Evolutionary conservation across 2,888 invertebrate genomes (phyloP).

Genomic region (Siphonodentalium dalli): DNA sequence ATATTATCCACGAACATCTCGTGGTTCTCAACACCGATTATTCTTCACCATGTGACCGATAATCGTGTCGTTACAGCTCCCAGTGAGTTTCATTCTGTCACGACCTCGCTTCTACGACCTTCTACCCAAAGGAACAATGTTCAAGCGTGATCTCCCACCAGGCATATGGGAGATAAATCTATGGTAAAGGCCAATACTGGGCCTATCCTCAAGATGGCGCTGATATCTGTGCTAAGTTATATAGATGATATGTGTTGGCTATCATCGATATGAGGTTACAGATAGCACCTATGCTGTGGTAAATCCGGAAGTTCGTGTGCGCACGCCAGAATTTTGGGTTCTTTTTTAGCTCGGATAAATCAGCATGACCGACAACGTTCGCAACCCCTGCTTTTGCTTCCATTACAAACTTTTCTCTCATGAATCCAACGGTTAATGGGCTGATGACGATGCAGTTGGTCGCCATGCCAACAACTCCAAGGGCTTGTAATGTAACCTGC

Average conservation of each 20-base stretch:
- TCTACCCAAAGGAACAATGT: too few relatives aligned
- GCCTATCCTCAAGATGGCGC: too few relatives aligned
- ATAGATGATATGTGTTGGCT: conserved; percentile 27
- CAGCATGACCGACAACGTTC: conserved; percentile 32
- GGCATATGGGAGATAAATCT: too few relatives aligned
- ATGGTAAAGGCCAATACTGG: too few relatives aligned
- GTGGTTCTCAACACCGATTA: too few relatives aligned
- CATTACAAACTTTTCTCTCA: conserved; percentile 29
- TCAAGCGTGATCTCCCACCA: too few relatives aligned
- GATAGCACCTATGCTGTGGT: conserved; percentile 27
- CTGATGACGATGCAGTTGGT: conserved; percentile 28
- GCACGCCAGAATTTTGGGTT: conserved; percentile 22
- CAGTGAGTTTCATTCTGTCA: too few relatives aligned
- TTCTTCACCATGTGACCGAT: too few relatives aligned
- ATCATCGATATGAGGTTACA: conserved; percentile 24
- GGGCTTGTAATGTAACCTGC: conserved; percentile 19
- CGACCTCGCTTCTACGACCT: too few relatives aligned
- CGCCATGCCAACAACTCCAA: conserved; percentile 20
- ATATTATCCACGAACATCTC: too few relatives aligned
- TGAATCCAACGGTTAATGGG: conserved; percentile 30
- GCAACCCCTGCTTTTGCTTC: conserved; percentile 31
- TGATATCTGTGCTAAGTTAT: conserved; percentile 27
- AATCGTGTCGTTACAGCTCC: too few relatives aligned
- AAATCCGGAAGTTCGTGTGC: conserved; percentile 28
- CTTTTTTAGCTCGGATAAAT: conserved; percentile 28